A percentile compares a stretch with the other conserved stretches of the same genome.
phyloP scores from a whole-genome alignment of 2,113 vertebrate genomes.

The Blennius ocellaris region DNA sequence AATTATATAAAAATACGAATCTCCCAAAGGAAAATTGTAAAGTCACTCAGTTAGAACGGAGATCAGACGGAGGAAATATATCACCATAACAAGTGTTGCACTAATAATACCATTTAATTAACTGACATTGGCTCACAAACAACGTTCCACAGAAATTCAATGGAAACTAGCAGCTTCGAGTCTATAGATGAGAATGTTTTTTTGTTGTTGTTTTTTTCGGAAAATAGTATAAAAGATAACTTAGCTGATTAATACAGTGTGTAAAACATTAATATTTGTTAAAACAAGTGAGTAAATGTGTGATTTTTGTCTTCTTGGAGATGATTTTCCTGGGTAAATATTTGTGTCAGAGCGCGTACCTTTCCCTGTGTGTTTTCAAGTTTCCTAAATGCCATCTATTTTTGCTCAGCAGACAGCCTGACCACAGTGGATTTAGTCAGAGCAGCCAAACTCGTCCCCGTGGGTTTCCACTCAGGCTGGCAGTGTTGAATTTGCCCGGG shows the following conservation, averaged over 20 bases:
- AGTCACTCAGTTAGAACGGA: constrained; percentile 21
- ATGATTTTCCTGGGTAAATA: constrained; percentile 28
- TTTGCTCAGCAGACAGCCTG: constrained; percentile 56
- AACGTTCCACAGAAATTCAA: background rate
- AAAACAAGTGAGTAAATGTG: background rate
- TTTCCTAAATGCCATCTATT: constrained; percentile 64
- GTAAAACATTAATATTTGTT: background rate
- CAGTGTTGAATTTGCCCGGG: constrained; percentile 64
- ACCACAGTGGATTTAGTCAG: constrained; percentile 67
- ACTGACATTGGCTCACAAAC: background rate
- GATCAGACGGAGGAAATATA: constrained; percentile 26
- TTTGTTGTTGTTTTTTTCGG: too few relatives aligned
- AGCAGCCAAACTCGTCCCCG: constrained; percentile 59
- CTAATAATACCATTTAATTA: background rate
- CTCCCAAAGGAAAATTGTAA: background rate
- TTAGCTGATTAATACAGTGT: background rate
- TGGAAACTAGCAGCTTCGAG: background rate
- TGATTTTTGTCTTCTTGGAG: background rate
- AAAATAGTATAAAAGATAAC: too few relatives aligned
- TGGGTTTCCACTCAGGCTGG: constrained; percentile 63
- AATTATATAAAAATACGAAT: constrained; percentile 31
- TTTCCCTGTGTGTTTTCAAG: constrained; percentile 32
- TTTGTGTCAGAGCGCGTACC: constrained; percentile 17
- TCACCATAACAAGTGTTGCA: background rate
- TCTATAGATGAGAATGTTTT: too few relatives aligned